These are phyloP conservation scores for Nilaparvata lugens DNA, from an alignment of 1,140 invertebrate species.

Conservation along the genomic window DNA sequence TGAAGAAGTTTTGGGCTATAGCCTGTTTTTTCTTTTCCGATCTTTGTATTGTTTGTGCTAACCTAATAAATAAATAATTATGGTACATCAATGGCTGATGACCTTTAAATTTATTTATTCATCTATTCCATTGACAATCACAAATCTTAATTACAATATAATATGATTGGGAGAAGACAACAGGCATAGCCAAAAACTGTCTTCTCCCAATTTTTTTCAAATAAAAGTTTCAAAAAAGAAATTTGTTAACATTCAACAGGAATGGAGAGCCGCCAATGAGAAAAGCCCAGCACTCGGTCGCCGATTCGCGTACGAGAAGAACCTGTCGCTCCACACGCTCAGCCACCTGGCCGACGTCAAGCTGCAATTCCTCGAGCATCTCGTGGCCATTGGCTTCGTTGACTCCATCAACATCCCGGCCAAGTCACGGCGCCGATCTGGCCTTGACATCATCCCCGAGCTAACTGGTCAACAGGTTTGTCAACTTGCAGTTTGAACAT, in stretches of 20 bases:
- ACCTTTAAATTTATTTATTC: background rate
- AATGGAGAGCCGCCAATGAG: slow-evolving; percentile 56
- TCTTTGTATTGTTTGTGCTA: too few species aligned
- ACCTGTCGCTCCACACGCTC: slow-evolving; percentile 60
- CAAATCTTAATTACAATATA: too few species aligned
- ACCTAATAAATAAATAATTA: too few species aligned
- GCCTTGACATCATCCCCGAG: slow-evolving; percentile 54
- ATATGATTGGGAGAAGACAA: too few species aligned
- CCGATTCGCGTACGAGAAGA: slow-evolving; percentile 63
- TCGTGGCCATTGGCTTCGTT: slow-evolving; percentile 72
- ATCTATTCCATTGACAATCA: too few species aligned
- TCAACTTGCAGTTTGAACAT: slow-evolving; percentile 6
- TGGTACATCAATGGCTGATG: background rate
- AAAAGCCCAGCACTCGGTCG: slow-evolving; percentile 49
- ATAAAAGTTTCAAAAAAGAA: too few species aligned
- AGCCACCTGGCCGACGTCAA: slow-evolving; percentile 69
- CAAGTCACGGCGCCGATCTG: slow-evolving; percentile 29
- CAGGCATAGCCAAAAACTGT: too few species aligned
- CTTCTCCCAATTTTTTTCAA: too few species aligned
- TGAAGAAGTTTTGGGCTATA: too few species aligned
- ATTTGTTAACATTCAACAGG: slow-evolving; percentile 39
- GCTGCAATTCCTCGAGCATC: slow-evolving; percentile 69
- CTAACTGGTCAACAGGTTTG: slow-evolving; percentile 55
- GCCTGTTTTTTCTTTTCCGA: too few species aligned
- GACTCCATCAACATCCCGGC: slow-evolving; percentile 43